Base-by-base conservation (phyloP, 2,113 vertebrate genomes). In the Clarias batrachus region DNA sequence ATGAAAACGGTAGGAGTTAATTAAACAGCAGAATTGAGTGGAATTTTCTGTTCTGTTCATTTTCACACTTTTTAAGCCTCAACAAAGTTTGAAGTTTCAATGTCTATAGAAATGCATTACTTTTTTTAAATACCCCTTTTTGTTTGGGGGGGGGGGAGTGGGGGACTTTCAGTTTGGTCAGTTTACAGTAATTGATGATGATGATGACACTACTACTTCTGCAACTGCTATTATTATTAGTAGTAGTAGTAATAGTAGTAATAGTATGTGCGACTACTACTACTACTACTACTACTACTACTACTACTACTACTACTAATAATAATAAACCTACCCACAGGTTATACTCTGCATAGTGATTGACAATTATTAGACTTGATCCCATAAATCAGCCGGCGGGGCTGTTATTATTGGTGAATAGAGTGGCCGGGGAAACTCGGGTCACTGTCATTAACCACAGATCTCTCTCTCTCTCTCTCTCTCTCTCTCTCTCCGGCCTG, bases 371-470 rank as follows among this genome's bases (percentile, higher is more conserved):
- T 97, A 97, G 95, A 94, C 95, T 41, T 93, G 94, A 95, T 91
- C 96, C 96, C 97, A 97, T 97, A 97, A 97, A 98, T 99, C 97
- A 98, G 97, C 96, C 97, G 96, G 96, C 94, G 93, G 95, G 95
- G 96, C 96, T 96, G 96, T 97, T 97, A 97, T 96, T 97, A 97
- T 96, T 95, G 95, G 96, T 97, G 96, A 98, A 97, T 97, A 96
- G 96, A 96, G 94, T 96, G 95, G 95, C 96, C 98, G 97, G 95
- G 96, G 95, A 97, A 97, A 96, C 96, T 96, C 95, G 96, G 97
- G 97, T 99, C 97, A 98, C 97, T 97, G 96, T 97, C 97, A 98
- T 99, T 99, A 99, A 97, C 96, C 97, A 94, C 93, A 94, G 93
- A 48, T 12, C 16, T 5, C 27, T 60, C 56, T 79, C 77, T 79